phyloP scores from a whole-genome alignment of 2,797 vertebrate genomes.

The Urocyon cinereoargenteus region DNA sequence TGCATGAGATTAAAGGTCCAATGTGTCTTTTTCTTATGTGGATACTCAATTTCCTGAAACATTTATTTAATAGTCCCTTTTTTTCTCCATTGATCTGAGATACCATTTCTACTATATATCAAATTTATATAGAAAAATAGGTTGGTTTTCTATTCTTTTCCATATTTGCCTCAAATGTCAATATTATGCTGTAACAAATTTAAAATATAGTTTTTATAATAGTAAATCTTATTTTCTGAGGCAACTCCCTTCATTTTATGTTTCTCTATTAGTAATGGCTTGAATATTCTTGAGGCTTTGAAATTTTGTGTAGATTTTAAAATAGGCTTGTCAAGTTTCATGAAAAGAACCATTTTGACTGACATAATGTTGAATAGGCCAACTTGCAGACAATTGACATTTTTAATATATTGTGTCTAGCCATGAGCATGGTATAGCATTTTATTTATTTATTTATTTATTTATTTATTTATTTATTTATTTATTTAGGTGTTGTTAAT shows the following conservation, averaged over 20 bases:
- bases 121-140: not conserved
- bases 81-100: not conserved
- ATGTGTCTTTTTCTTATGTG: not conserved
- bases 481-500: not conserved
- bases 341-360: not conserved
- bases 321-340: not conserved
- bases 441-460: not conserved
- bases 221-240: not conserved
- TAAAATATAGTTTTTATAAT: not conserved
- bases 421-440: not conserved
- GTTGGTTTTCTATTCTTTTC: not conserved
- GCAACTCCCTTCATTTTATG: not conserved
- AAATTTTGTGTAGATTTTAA: not conserved
- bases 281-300: not conserved
- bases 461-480: not conserved
- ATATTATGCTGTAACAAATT: not conserved
- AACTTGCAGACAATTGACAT: not conserved
- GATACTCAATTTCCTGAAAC: not conserved
- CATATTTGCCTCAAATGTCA: not conserved
- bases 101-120: not conserved
- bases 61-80: not conserved
- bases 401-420: not conserved
- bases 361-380: not conserved
- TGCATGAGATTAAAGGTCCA: not conserved
- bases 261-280: not conserved